Percentiles rank a stretch among this genome's conserved stretches.
Evolutionary conservation across 2,113 vertebrate genomes (phyloP).

Genomic region (Gymnorhina tibicen): DNA sequence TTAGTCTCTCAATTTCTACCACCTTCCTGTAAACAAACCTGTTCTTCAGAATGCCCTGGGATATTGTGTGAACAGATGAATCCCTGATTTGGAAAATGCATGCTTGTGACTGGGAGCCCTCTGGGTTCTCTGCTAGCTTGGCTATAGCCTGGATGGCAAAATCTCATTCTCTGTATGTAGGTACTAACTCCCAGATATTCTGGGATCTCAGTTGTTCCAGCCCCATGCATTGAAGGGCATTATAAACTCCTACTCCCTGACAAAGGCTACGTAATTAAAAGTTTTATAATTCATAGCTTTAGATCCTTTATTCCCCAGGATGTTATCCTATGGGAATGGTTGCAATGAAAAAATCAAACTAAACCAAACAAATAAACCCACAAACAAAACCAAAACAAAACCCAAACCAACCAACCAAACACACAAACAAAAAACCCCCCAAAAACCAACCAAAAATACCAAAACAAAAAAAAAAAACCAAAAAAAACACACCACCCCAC

Average conservation of each 20-base stretch:
- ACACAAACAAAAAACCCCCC: not conserved
- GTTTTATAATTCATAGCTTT: not conserved
- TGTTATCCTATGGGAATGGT: not conserved
- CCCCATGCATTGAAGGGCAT: not conserved
- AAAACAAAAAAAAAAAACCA: not conserved
- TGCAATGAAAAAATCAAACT: not conserved
- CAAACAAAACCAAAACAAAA: not conserved
- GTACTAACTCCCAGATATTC: not conserved
- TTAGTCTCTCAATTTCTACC: not conserved
- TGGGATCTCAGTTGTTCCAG: not conserved
- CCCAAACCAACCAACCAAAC: no score
- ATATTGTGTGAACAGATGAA: not conserved
- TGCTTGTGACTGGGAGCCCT: not conserved
- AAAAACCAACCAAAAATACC: not conserved
- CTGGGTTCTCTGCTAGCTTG: not conserved
- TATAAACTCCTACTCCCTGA: not conserved
- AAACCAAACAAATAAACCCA: not conserved
- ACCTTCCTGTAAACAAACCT: not conserved
- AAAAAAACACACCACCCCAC: not conserved
- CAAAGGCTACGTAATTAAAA: not conserved
- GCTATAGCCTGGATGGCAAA: not conserved
- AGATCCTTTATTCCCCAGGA: not conserved
- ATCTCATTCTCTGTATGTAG: not conserved
- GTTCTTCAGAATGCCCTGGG: not conserved
- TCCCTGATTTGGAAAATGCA: not conserved